Evolutionary conservation across 2,113 vertebrate genomes (phyloP).

Genomic region (Mesocricetus auratus): DNA sequence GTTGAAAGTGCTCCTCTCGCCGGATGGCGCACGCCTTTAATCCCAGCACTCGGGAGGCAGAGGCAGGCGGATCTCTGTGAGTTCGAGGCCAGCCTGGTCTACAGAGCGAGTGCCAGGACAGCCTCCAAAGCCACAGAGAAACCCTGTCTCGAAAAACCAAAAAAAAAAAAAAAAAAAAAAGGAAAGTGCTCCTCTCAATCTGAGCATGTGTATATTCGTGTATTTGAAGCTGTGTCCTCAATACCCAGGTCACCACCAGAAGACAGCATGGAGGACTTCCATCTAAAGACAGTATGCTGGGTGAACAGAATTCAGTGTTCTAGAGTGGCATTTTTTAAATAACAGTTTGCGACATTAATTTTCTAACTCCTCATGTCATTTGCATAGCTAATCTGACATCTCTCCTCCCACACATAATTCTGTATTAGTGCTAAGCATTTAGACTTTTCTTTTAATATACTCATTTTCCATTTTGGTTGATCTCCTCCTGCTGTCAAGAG

Average conservation of each 20-base stretch:
- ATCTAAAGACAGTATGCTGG: neutral
- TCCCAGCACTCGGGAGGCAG: no score
- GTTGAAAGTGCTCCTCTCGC: neutral
- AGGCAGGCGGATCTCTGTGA: no score
- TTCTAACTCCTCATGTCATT: neutral
- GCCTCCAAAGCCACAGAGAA: no score
- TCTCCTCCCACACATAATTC: neutral
- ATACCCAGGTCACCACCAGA: neutral
- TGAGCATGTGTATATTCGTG: no score
- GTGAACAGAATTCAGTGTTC: neutral
- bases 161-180: no score
- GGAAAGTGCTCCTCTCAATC: neutral
- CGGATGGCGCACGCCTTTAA: no score
- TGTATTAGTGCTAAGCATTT: neutral
- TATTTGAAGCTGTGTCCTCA: neutral
- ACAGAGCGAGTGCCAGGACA: no score
- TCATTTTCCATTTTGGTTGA: neutral
- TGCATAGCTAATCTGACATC: neutral
- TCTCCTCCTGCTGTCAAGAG: neutral
- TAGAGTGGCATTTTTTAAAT: slow-evolving; percentile 14
- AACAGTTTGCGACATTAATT: neutral
- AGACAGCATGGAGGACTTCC: neutral
- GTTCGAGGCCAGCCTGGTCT: no score
- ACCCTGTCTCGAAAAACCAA: no score
- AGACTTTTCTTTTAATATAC: neutral